These are phyloP conservation scores for Carcina quercana DNA, from an alignment of 2,888 invertebrate species.

Conservation along the genomic window DNA sequence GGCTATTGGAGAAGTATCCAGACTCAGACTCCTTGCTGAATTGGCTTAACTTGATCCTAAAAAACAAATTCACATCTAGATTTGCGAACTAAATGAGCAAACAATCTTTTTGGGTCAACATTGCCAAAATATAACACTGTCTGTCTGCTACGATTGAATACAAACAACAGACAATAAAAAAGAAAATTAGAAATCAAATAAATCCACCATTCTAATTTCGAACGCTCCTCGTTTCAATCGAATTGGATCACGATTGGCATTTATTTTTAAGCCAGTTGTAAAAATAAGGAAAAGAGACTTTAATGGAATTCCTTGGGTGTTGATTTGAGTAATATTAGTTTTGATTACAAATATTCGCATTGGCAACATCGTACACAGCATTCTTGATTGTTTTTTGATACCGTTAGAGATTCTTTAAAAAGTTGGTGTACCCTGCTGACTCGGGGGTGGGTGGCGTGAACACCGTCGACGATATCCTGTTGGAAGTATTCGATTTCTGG, in stretches of 20 bases:
- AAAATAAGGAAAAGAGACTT: not conserved
- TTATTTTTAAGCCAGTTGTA: constrained; percentile 11
- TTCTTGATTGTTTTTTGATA: constrained; percentile 27
- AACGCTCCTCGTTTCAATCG: constrained; percentile 21
- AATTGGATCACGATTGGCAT: constrained; percentile 20
- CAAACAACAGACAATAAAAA: not conserved
- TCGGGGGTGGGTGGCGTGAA: constrained; percentile 62
- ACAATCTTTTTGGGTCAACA: not conserved
- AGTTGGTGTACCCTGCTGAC: constrained; percentile 63
- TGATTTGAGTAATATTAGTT: not conserved
- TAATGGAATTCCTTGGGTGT: not conserved
- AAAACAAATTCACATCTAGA: constrained; percentile 19
- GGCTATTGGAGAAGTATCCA: constrained; percentile 38
- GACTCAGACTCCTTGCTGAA: constrained; percentile 33
- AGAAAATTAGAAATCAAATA: constrained; percentile 10
- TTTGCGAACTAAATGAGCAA: not conserved
- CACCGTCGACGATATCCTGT: constrained; percentile 63
- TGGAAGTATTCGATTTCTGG: constrained; percentile 58
- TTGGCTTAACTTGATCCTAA: constrained; percentile 33
- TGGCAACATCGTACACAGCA: constrained; percentile 27
- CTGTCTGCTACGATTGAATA: not conserved
- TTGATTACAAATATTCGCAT: constrained; percentile 26
- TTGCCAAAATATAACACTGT: not conserved
- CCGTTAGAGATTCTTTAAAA: constrained; percentile 67
- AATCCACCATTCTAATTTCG: constrained; percentile 18